Evolutionary conservation across 1,140 invertebrate species (phyloP), one percentile per base, ranked within the genome.

Genomic region (Pristionchus pacificus): DNA sequence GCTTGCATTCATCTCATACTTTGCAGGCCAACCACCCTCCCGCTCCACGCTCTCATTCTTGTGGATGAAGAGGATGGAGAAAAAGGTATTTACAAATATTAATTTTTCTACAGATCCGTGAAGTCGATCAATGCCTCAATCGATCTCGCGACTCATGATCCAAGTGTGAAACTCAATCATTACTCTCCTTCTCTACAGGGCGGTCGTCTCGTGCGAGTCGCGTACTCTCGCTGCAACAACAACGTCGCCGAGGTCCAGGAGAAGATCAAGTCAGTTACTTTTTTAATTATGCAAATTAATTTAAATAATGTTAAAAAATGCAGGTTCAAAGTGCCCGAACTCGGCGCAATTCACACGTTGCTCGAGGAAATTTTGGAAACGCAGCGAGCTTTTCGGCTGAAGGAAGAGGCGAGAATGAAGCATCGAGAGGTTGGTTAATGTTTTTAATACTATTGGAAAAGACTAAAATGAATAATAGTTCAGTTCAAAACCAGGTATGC

Each of bases 31-130:
- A 65, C 58, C 78, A 30, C 77, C 77, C 10, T 77, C 72, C 19
- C 27, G 61, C 2, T 75, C 72, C 31, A 68, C 78, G n/a, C 79
- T 79, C 64, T 32, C 74, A 33, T 58, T 79, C 24, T 33, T 78
- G 2, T 80, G 66, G 32, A 10, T 78, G 33, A 68, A 67, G 38
- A 70, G 75, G n/a, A 74, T 61, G n/a, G 74, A 63, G 19, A n/a
- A n/a, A n/a, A n/a, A n/a, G n/a, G n/a, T n/a, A n/a, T n/a, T n/a
- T n/a, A n/a, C n/a, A n/a, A n/a, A n/a, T n/a, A n/a, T n/a, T n/a
- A n/a, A n/a, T n/a, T n/a, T n/a, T n/a, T n/a, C n/a, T n/a, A n/a
- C n/a, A n/a, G n/a, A n/a, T n/a, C n/a, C n/a, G n/a, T n/a, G n/a
- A n/a, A n/a, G n/a, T n/a, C n/a, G n/a, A n/a, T n/a, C n/a, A n/a